phyloP scores from a whole-genome alignment of 2,888 invertebrate genomes.

The Drosophila anomalata region DNA sequence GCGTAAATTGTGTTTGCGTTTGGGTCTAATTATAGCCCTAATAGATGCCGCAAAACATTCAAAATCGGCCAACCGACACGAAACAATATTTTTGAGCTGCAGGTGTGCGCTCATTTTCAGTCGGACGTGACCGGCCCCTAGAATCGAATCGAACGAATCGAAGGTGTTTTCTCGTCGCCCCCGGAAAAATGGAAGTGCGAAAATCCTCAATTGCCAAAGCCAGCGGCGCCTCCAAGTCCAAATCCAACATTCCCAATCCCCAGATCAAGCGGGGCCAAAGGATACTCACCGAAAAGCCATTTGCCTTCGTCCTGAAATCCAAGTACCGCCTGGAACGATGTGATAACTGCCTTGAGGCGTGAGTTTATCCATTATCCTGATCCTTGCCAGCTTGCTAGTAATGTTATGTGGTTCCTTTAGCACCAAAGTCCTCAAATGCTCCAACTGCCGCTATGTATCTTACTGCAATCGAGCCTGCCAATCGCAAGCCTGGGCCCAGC shows the following conservation, averaged over 20 bases:
- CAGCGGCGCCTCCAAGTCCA: neutral
- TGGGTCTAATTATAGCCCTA: conserved; percentile 63
- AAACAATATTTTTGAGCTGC: conserved; percentile 56
- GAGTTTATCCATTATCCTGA: conserved; percentile 74
- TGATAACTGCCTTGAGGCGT: conserved; percentile 91
- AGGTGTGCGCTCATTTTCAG: conserved; percentile 49
- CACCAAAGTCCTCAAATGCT: conserved; percentile 90
- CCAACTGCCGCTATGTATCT: conserved; percentile 91
- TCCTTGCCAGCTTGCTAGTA: neutral
- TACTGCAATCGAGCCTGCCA: conserved; percentile 94
- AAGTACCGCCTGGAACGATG: conserved; percentile 89
- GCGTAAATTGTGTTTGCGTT: conserved; percentile 43
- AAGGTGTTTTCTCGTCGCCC: neutral
- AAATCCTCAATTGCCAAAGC: neutral
- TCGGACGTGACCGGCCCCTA: conserved; percentile 36
- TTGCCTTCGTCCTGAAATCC: conserved; percentile 89
- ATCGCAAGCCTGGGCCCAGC: conserved; percentile 91
- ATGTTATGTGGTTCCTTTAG: conserved; percentile 82
- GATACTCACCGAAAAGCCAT: conserved; percentile 90
- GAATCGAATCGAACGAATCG: neutral
- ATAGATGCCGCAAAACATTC: conserved; percentile 71
- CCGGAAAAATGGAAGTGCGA: neutral
- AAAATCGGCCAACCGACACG: conserved; percentile 41
- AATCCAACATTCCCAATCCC: conserved; percentile 1
- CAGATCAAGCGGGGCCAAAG: conserved; percentile 86